These are phyloP conservation scores for Falcaria lacertinaria DNA, from an alignment of 2,888 invertebrate species.

Conservation along the genomic window DNA sequence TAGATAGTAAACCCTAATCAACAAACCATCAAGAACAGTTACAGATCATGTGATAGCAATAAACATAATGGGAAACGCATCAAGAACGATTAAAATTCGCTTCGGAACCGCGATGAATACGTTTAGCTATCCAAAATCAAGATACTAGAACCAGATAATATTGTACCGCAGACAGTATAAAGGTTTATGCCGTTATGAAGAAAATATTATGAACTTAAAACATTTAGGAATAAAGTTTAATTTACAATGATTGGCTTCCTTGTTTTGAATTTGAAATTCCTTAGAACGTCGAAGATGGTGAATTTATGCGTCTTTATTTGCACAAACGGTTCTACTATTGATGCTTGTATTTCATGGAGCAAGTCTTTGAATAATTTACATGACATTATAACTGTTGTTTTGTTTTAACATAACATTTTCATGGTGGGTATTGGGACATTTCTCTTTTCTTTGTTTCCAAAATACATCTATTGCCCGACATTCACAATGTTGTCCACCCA, in stretches of 20 bases:
- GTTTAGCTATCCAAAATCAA: neutral
- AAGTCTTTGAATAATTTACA: conserved; percentile 22
- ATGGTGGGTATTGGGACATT: conserved; percentile 1
- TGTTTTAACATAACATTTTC: conserved; percentile 7
- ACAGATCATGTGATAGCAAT: conserved; percentile 1
- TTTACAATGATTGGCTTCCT: neutral
- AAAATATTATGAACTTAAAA: no score
- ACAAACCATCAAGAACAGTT: neutral
- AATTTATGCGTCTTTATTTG: conserved; percentile 7
- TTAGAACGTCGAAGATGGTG: conserved; percentile 5
- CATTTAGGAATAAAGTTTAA: neutral
- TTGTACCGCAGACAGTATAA: neutral
- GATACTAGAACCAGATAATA: conserved; percentile 1
- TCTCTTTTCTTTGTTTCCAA: neutral
- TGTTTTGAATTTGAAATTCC: conserved; percentile 15
- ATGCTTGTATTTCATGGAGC: neutral
- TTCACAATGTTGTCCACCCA: no score
- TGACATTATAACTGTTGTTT: conserved; percentile 12
- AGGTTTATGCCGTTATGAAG: no score
- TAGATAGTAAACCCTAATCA: neutral
- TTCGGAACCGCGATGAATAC: conserved; percentile 1
- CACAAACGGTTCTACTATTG: conserved; percentile 1
- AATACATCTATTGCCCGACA: neutral
- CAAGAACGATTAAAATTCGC: conserved; percentile 3
- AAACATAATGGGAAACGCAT: neutral